Base-by-base conservation (phyloP, 2,888 invertebrate species). In the Tetheella fluctuosa region DNA sequence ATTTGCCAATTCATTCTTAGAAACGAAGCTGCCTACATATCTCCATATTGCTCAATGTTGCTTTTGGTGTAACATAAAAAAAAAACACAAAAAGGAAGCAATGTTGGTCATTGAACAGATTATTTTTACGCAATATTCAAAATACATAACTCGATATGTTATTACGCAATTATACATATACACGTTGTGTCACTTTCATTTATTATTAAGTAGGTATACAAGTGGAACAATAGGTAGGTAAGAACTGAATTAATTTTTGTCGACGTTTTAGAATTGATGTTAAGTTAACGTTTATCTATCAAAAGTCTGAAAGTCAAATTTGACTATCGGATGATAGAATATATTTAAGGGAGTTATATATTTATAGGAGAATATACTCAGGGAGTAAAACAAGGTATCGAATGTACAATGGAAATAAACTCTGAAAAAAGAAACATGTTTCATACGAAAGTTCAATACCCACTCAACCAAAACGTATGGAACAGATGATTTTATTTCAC, bases 91-190 rank as follows among this genome's bases (percentile, higher is more conserved):
- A 42, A 42, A 42, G 42, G 17, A 48, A 48, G 48, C 48, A 48
- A 48, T 48, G 48, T 48, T 48, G 48, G 48, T 48, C 48, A 48
- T 48, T 48, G 48, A 48, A 48, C 48, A 48, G 48, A 48, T 48
- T 48, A 48, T 20, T 17, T 48, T 48, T 48, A 48, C 48, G 48
- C 10, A 48, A 48, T 48, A 48, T 48, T 48, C 48, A 48, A 48
- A 48, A 48, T 48, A 20, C 48, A 48, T 48, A 48, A 48, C 48
- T 48, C n/a, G 39, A 39, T 39, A 39, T 39, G 48, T 48, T 48
- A 48, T 48, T 48, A 20, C 48, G 48, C 10, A 48, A 48, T 48
- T 48, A 20, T 48, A n/a, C n/a, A n/a, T n/a, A n/a, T 25, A 39
- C 20, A 48, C 8, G 48, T 10, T 10, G 48, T 48, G 48, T 48